Evolutionary conservation across 1,140 invertebrate genomes (phyloP).

Genomic region (Sycobia sp.): DNA sequence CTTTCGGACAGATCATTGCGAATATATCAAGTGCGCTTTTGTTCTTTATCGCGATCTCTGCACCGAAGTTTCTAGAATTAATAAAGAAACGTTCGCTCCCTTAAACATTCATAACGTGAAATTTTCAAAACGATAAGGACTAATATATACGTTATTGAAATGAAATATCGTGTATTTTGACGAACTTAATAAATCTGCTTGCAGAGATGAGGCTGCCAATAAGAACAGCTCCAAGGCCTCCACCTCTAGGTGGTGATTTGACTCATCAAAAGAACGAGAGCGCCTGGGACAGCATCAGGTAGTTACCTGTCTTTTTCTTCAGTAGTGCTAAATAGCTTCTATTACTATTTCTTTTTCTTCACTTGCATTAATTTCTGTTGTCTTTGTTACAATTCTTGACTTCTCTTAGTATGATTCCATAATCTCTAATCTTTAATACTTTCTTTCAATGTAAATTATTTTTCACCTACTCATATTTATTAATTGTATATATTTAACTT

Average conservation of each 20-base stretch:
- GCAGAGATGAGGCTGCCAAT: conserved; percentile 56
- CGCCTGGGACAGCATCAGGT: conserved; percentile 49
- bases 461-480: neutral
- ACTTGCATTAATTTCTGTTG: neutral
- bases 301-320: neutral
- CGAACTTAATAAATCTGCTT: too few species aligned
- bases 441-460: too few species aligned
- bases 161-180: too few species aligned
- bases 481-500: too few species aligned
- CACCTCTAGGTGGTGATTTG: conserved; percentile 35
- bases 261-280: conserved; percentile 35
- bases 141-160: too few species aligned
- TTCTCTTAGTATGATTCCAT: neutral
- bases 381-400: too few species aligned
- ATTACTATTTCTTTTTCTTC: neutral
- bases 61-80: neutral
- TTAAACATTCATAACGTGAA: neutral
- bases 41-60: neutral
- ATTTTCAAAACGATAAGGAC: conserved; percentile 6
- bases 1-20: neutral
- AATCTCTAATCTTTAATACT: neutral
- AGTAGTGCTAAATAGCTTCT: neutral
- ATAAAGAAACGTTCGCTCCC: neutral
- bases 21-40: neutral
- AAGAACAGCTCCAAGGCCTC: conserved; percentile 53